Evolutionary conservation across 2,888 invertebrate species (phyloP).

Genomic region (Tachina fera): DNA sequence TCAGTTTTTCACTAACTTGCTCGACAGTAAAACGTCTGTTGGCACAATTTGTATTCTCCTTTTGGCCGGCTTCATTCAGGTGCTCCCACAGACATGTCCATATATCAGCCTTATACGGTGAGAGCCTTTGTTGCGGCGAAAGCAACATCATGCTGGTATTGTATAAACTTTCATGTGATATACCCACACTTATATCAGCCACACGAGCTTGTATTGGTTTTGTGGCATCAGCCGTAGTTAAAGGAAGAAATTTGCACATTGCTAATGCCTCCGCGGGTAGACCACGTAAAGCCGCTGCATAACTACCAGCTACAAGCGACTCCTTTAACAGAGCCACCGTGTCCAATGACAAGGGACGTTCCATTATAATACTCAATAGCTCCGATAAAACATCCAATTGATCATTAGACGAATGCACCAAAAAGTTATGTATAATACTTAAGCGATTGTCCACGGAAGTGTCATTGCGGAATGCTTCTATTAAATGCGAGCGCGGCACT

Average conservation of each 20-base stretch:
- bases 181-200: slow-evolving; percentile 85
- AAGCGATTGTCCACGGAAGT: slow-evolving; percentile 88
- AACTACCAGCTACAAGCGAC: slow-evolving; percentile 90
- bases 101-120: slow-evolving; percentile 91
- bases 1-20: slow-evolving; percentile 90
- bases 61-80: slow-evolving; percentile 85
- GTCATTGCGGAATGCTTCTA: slow-evolving; percentile 88
- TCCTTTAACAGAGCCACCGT: slow-evolving; percentile 88
- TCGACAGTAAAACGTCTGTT: slow-evolving; percentile 87
- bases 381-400: slow-evolving; percentile 88
- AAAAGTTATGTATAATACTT: slow-evolving; percentile 92
- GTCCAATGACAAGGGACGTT: slow-evolving; percentile 86
- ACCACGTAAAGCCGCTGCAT: slow-evolving; percentile 88
- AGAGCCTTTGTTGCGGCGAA: slow-evolving; percentile 91
- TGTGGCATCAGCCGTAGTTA: slow-evolving; percentile 85
- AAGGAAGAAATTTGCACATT: slow-evolving; percentile 88
- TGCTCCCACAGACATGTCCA: slow-evolving; percentile 93
- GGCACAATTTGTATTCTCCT: slow-evolving; percentile 79
- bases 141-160: slow-evolving; percentile 92
- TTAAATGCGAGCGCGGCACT: slow-evolving; percentile 87
- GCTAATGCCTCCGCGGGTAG: slow-evolving; percentile 88
- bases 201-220: slow-evolving; percentile 83
- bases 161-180: slow-evolving; percentile 90
- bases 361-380: slow-evolving; percentile 86
- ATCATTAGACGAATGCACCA: slow-evolving; percentile 89